Conservation (phyloP, 1,140 invertebrate species). For the Tenebrio molitor region DNA sequence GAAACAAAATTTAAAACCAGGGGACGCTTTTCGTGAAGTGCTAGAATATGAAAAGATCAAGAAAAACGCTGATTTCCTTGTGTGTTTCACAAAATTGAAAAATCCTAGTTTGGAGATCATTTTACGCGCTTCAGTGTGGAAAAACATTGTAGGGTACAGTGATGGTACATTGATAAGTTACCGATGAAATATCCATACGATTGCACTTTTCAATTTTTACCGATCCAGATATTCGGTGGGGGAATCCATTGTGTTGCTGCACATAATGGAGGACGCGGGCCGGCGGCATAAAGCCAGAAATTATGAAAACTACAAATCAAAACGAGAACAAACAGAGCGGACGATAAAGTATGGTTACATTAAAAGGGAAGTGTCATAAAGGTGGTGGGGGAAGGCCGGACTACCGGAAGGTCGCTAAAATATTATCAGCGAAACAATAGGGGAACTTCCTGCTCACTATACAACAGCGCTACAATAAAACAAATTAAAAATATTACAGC, state of each 20-base stretch:
- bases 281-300: slow-evolving; percentile 41
- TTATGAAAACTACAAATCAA: slow-evolving; percentile 52
- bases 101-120: no score
- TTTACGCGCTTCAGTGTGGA: no score
- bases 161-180: not conserved
- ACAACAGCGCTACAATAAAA: slow-evolving; percentile 52
- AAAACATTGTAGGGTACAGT: no score
- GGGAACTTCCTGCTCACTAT: slow-evolving; percentile 51
- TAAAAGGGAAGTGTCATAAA: slow-evolving; percentile 53
- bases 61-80: no score
- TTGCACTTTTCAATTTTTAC: slow-evolving; percentile 26
- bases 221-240: slow-evolving; percentile 22
- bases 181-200: not conserved
- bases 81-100: no score
- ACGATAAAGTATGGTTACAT: slow-evolving; percentile 52
- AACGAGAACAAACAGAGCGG: slow-evolving; percentile 49
- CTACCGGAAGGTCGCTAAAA: slow-evolving; percentile 52
- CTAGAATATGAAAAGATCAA: no score
- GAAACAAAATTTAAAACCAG: no score
- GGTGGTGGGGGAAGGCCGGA: slow-evolving; percentile 43
- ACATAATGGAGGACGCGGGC: slow-evolving; percentile 4
- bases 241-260: slow-evolving; percentile 20
- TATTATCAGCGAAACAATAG: slow-evolving; percentile 53
- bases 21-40: no score
- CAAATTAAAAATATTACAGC: slow-evolving; percentile 53